Evolutionary conservation across 2,797 vertebrate species (phyloP).

Genomic region (Sebastiscus albofasciatus): DNA sequence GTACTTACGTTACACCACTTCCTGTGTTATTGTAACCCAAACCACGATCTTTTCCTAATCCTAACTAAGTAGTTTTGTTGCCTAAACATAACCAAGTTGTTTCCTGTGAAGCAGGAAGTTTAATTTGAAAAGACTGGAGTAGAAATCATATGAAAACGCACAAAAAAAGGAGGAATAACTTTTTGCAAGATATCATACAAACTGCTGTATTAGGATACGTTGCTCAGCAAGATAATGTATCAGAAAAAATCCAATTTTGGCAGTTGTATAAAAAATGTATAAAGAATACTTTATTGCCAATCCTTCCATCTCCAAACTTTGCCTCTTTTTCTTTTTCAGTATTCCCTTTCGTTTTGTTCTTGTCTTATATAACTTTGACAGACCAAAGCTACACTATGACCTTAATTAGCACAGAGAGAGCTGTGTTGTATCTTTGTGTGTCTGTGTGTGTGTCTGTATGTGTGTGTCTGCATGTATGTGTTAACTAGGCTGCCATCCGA

Average conservation of each 20-base stretch:
- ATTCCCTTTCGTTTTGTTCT: background rate
- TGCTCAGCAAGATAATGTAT: background rate
- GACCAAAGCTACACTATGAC: constrained; percentile 7
- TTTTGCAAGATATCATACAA: no score
- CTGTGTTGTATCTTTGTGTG: background rate
- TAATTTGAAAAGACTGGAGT: no score
- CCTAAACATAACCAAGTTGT: no score
- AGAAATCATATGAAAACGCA: no score
- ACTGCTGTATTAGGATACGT: rapidly evolving
- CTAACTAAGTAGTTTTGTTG: no score
- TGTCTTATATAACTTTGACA: background rate
- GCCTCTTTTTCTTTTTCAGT: background rate
- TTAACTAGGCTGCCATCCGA: background rate
- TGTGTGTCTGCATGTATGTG: background rate
- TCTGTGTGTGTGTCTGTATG: background rate
- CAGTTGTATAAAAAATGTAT: background rate
- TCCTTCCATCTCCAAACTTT: background rate
- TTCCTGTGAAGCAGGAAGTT: no score
- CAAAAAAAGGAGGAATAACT: no score
- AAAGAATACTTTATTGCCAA: background rate
- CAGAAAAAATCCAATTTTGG: background rate
- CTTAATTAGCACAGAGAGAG: constrained; percentile 10
- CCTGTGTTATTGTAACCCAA: no score
- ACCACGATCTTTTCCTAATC: rapidly evolving
- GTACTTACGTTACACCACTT: no score